These are phyloP conservation scores for Podargus strigoides DNA, from an alignment of 2,797 vertebrate species.

Conservation along the genomic window DNA sequence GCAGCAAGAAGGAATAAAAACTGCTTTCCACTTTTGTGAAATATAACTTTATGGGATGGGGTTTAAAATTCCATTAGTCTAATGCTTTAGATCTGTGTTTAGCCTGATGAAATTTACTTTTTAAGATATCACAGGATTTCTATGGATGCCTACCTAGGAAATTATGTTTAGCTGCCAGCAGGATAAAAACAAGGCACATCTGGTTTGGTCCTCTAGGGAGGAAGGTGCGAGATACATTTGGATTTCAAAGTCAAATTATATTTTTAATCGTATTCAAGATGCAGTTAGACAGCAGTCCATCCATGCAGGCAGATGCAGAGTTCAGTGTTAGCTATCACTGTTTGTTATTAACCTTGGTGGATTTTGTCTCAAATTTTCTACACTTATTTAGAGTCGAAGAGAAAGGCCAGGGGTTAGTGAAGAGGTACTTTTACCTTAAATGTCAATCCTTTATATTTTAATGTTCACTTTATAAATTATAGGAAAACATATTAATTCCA, in stretches of 20 bases:
- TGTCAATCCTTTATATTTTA: background rate
- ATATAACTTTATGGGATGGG: background rate
- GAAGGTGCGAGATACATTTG: conserved; percentile 23
- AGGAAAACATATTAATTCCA: background rate
- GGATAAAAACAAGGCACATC: conserved; percentile 39
- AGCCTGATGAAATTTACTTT: conserved; percentile 22
- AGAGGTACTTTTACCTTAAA: background rate
- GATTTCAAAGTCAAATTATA: conserved; percentile 47
- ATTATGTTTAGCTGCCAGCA: conserved; percentile 21
- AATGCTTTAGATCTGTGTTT: conserved; percentile 19
- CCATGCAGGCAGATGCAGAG: background rate
- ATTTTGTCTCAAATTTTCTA: background rate
- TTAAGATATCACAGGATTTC: conserved; percentile 28
- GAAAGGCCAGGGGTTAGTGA: background rate
- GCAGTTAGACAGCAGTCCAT: conserved; percentile 1
- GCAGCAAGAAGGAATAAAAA: conserved; percentile 44
- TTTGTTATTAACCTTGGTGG: background rate
- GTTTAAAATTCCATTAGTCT: background rate
- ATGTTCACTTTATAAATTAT: background rate
- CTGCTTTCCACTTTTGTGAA: background rate
- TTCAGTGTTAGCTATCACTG: background rate
- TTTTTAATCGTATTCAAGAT: conserved; percentile 30
- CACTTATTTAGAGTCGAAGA: background rate
- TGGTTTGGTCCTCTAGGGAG: conserved; percentile 33
- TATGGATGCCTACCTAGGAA: conserved; percentile 19